Base-by-base conservation (phyloP, 2,888 invertebrate genomes). In the Prosapia bicincta region DNA sequence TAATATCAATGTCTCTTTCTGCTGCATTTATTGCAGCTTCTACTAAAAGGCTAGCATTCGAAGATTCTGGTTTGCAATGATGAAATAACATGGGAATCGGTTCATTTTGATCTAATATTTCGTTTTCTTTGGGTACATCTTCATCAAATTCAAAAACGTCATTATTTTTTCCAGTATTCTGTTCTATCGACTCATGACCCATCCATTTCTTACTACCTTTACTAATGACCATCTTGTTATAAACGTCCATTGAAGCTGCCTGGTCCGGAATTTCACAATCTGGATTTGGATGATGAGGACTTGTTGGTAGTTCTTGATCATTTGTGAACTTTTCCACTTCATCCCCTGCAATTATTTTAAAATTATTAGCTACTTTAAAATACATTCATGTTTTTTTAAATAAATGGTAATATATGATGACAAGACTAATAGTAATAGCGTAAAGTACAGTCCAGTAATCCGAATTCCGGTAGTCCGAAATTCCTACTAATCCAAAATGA, bases 131-230 rank as follows among this genome's bases (percentile, higher is more conserved):
- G 3, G 74, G 72, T 15, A 43, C 67, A 10, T 78, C 78, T 25
- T 78, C 76, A 65, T 76, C 73, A 32, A 74, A 68, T 43, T 78
- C 78, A 24, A 76, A 76, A 23, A 75, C 75, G 20, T 77, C 77
- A 28, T 79, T 78, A 23, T 38, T 3, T 54, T 54, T 54, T 9
- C 2, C 9, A 54, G 3, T 20, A 26, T 72, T 73, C 13, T 65
- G 25, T 66, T 69, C 69, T 3, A 65, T 0, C 65, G 25, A 69
- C 23, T 72, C 69, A 23, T 26, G 24, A 3, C 89, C 89, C 69
- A 91, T 87, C 91, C 91, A 91, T 81, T 91, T 91, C 83, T 91
- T 91, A 81, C 90, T 90, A 9, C 90, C 90, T 84, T 91, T 91
- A 82, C 89, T 90, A 80, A 68, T 66, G 1, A 76, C 72, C 10